Evolutionary conservation across 2,888 invertebrate species (phyloP).

Genomic region (Orchesella flavescens): DNA sequence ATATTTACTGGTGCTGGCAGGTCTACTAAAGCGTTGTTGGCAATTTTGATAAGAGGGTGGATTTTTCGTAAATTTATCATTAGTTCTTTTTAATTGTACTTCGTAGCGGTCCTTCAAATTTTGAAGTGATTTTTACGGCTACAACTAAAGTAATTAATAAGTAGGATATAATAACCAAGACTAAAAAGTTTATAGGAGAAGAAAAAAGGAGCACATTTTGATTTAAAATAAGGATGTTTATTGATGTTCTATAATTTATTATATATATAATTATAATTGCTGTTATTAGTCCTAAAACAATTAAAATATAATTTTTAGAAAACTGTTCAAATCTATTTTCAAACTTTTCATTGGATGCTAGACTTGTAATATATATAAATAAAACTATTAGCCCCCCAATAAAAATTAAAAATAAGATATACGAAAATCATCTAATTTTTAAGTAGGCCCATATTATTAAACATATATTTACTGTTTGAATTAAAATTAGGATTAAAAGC

Average conservation of each 20-base stretch:
- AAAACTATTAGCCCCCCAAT: slow-evolving; percentile 80
- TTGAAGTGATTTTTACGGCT: slow-evolving; percentile 78
- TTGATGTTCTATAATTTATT: no score
- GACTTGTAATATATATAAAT: slow-evolving; percentile 80
- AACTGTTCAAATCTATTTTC: no score
- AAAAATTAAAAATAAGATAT: no score
- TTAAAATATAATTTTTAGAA: background rate
- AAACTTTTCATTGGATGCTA: slow-evolving; percentile 80
- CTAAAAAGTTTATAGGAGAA: no score
- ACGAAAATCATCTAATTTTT: no score
- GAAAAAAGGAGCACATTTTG: no score
- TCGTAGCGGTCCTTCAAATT: slow-evolving; percentile 78
- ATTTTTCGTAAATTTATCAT: slow-evolving; percentile 72
- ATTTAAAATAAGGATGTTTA: no score
- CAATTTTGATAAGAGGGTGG: slow-evolving; percentile 76
- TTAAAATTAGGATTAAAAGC: no score
- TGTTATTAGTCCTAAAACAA: slow-evolving; percentile 75
- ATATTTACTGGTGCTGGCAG: slow-evolving; percentile 80
- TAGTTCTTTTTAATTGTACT: slow-evolving; percentile 71
- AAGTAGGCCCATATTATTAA: no score
- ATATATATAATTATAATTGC: slow-evolving; percentile 74
- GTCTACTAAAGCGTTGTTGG: slow-evolving; percentile 79
- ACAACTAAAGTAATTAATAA: slow-evolving; percentile 79
- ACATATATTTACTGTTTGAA: no score
- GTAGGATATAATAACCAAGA: no score